These are phyloP conservation scores for Nyctibius grandis DNA, from an alignment of 2,797 vertebrate genomes.

Conservation along the genomic window DNA sequence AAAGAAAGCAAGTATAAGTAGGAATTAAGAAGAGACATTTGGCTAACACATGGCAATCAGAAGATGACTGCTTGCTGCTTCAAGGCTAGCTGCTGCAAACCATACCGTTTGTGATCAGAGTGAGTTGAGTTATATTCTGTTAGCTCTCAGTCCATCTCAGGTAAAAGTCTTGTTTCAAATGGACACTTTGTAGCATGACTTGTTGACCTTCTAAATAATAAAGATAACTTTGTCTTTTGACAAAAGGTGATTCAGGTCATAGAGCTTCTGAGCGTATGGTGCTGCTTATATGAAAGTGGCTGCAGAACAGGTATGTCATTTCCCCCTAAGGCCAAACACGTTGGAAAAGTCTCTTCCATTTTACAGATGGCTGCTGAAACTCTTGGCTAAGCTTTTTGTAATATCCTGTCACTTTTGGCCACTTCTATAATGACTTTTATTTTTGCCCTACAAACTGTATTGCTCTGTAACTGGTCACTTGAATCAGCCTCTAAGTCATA, in stretches of 20 bases:
- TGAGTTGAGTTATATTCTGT: neutral
- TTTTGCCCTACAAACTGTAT: neutral
- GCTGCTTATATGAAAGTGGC: neutral
- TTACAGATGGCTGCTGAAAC: neutral
- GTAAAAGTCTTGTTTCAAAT: neutral
- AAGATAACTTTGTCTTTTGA: neutral
- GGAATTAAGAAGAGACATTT: slow-evolving; percentile 7
- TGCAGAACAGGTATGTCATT: neutral
- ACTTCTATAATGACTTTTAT: neutral
- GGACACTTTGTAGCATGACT: neutral
- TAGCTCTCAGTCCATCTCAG: neutral
- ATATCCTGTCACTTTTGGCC: slow-evolving; percentile 60
- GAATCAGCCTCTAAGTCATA: neutral
- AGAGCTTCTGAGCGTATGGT: neutral
- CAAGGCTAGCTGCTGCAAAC: neutral
- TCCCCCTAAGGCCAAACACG: slow-evolving; percentile 8
- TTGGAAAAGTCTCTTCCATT: slow-evolving; percentile 16
- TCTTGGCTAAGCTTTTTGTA: slow-evolving; percentile 32
- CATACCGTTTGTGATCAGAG: neutral
- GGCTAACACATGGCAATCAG: neutral
- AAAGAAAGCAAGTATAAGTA: neutral
- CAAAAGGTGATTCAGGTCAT: neutral
- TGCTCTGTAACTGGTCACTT: neutral
- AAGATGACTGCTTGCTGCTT: neutral
- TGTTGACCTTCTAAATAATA: neutral